Evolutionary conservation across 2,797 vertebrate genomes (phyloP).

Genomic region (Pteronotus mesoamericanus): DNA sequence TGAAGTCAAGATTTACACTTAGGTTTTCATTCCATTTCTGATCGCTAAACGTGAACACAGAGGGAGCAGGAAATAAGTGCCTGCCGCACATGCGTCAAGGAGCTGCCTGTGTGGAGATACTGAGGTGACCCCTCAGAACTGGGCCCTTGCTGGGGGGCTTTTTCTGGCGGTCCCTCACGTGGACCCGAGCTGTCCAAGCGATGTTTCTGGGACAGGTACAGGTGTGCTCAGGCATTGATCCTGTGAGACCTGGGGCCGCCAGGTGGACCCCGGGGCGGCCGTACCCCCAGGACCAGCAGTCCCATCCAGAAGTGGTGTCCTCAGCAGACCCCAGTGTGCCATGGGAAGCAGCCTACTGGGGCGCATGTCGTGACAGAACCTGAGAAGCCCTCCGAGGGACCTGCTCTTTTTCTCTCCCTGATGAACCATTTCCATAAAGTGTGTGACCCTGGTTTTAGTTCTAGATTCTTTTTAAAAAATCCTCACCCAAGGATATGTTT

Average conservation of each 20-base stretch:
- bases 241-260: neutral
- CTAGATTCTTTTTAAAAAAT: neutral
- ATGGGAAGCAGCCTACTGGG: accelerated
- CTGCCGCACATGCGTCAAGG: neutral
- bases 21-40: slow-evolving; percentile 72
- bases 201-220: neutral
- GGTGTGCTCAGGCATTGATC: neutral
- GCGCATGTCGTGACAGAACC: accelerated
- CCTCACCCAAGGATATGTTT: neutral
- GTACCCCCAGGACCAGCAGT: neutral
- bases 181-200: neutral
- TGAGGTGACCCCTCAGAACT: neutral
- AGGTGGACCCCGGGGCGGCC: neutral
- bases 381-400: accelerated
- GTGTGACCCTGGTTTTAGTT: neutral
- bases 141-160: neutral
- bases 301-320: accelerated
- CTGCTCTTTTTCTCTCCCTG: accelerated
- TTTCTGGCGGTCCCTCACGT: accelerated
- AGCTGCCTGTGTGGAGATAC: too few relatives aligned
- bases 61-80: neutral
- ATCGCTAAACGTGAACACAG: slow-evolving; percentile 35
- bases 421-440: neutral
- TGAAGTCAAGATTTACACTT: slow-evolving; percentile 57
- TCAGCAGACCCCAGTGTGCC: accelerated